Evolutionary conservation across 1,140 invertebrate species (phyloP).

Genomic region (Pseudomyrmex cubaensis): DNA sequence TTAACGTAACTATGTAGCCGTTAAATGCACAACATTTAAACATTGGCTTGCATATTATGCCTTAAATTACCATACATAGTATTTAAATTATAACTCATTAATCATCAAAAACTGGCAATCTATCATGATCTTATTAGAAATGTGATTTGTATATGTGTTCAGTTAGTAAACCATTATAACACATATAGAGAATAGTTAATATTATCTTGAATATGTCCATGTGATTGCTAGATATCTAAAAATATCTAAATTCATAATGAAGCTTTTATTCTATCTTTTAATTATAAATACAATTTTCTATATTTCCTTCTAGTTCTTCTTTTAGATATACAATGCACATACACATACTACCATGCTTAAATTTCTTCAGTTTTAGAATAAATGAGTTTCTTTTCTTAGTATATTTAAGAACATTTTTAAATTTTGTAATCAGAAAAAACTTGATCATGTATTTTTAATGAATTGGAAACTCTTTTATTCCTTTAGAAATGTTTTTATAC

Average conservation of each 20-base stretch:
- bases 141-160: slow-evolving; percentile 13
- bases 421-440: background rate
- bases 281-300: too few relatives aligned
- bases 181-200: slow-evolving; percentile 37
- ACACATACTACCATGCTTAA: slow-evolving; percentile 71
- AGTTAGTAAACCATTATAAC: slow-evolving; percentile 28
- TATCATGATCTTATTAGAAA: slow-evolving; percentile 40
- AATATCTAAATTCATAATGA: slow-evolving; percentile 43
- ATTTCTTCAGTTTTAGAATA: slow-evolving; percentile 51
- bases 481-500: slow-evolving; percentile 30
- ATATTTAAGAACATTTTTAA: background rate
- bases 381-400: slow-evolving; percentile 52
- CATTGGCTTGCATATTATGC: slow-evolving; percentile 47
- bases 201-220: slow-evolving; percentile 49
- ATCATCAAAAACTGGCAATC: slow-evolving; percentile 11
- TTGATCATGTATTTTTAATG: background rate
- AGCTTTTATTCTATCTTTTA: background rate
- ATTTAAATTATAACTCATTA: slow-evolving; percentile 43
- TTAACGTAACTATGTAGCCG: slow-evolving; percentile 15
- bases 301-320: background rate
- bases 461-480: slow-evolving; percentile 64
- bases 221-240: slow-evolving; percentile 21
- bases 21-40: slow-evolving; percentile 31
- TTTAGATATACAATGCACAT: slow-evolving; percentile 64
- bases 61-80: slow-evolving; percentile 20